These are phyloP conservation scores for Anabacerthia variegaticeps DNA, from an alignment of 2,797 vertebrate species.

Conservation along the genomic window DNA sequence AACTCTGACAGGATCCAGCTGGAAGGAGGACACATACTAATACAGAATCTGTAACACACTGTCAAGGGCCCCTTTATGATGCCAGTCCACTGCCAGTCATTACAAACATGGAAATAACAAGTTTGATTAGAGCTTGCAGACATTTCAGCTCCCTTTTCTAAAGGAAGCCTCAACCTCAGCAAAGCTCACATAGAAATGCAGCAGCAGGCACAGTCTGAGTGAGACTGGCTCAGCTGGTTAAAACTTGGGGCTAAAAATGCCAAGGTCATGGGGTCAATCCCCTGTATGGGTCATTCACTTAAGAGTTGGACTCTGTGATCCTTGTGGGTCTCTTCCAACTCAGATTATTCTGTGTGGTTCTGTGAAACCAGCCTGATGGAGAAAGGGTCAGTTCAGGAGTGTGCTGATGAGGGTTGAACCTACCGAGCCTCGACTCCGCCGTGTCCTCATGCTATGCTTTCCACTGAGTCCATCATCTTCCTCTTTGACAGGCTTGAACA, in stretches of 20 bases:
- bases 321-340: not conserved
- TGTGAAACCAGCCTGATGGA: not conserved
- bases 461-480: slow-evolving; percentile 98
- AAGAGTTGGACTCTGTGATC: not conserved
- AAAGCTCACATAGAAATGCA: not conserved
- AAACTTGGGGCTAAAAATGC: not conserved
- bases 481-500: slow-evolving; percentile 99
- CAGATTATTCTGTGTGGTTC: not conserved
- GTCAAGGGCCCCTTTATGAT: not conserved
- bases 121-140: not conserved
- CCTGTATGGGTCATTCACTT: not conserved
- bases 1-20: not conserved
- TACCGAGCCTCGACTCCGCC: slow-evolving; percentile 97
- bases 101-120: not conserved
- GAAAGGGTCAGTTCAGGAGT: not conserved
- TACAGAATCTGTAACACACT: not conserved
- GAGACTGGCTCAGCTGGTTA: not conserved
- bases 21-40: not conserved
- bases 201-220: not conserved
- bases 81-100: not conserved
- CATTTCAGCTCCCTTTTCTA: not conserved
- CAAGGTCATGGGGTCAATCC: not conserved
- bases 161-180: not conserved
- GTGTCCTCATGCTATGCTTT: slow-evolving; percentile 99
- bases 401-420: not conserved